Base-by-base conservation (phyloP, 2,888 invertebrate species). In the Diloba caeruleocephala region DNA sequence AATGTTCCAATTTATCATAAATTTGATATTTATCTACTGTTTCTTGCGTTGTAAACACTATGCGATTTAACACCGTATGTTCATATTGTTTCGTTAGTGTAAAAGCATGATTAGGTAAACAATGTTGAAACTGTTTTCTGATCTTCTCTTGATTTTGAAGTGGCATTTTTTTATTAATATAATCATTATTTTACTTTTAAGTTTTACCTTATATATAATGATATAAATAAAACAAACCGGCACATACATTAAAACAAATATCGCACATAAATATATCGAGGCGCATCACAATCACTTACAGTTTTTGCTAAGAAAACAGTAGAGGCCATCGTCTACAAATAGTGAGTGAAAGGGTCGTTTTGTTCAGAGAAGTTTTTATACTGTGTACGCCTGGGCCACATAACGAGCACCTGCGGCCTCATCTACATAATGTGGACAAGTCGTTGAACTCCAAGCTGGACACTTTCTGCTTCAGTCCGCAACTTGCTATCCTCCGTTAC, bases 371-470 rank as follows among this genome's bases (percentile, higher is more conserved):
- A 90, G 87, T 92, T 92, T 91, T 90, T 90, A 89, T 88, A 87
- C 84, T 79, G 86, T 77, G 78, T 73, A 78, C 78, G 79, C 74
- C 77, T 78, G 85, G 83, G 83, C 76, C 81, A 83, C 89, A 92
- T 92, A 91, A 92, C 90, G 83, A 74, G 79, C 92, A 93, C 92
- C 91, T 92, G 92, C 81, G 85, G 53, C 83, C 85, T 88, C 84
- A 91, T 92, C 89, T 92, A 87, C 92, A 92, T 92, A 92, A 92
- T 92, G 90, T 90, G 88, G 87, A 87, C 89, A 86, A 88, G 90
- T 86, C 88, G 82, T 81, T 87, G 84, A 87, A 89, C 88, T 84
- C 77, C 12, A 42, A 56, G 75, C 83, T 79, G 88, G 87, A 86
- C 87, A 82, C 70, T 84, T 87, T 85, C 69, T 76, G 50, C 53